These are phyloP conservation scores for Eledona agricola DNA, from an alignment of 2,888 invertebrate species.

Conservation along the genomic window DNA sequence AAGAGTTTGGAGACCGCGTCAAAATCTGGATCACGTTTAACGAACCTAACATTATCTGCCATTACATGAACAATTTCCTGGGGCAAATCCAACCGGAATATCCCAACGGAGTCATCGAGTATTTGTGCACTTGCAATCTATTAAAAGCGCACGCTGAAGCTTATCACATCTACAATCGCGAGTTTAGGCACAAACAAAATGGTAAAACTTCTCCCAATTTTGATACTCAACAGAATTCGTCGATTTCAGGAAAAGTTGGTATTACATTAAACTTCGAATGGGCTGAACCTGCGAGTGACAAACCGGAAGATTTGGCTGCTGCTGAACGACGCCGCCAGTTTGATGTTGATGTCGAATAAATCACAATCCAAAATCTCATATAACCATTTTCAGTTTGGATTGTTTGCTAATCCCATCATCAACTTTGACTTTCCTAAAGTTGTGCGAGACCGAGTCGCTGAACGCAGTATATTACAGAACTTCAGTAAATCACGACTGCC, in stretches of 20 bases:
- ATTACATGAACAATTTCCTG: constrained; percentile 20
- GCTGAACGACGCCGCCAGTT: constrained; percentile 60
- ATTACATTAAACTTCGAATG: constrained; percentile 65
- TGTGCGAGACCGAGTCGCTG: constrained; percentile 63
- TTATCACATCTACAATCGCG: constrained; percentile 69
- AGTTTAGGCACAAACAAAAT: constrained; percentile 59
- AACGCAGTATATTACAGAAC: constrained; percentile 63
- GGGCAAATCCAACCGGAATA: constrained; percentile 59
- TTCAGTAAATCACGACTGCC: constrained; percentile 65
- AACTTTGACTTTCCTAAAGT: constrained; percentile 65
- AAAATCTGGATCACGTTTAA: constrained; percentile 66
- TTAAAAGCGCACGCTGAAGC: constrained; percentile 72
- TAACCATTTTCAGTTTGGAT: constrained; percentile 46
- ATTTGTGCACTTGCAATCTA: constrained; percentile 71
- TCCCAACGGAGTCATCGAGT: constrained; percentile 66
- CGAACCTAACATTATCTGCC: constrained; percentile 59
- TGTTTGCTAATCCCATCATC: constrained; percentile 62
- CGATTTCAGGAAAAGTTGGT: constrained; percentile 67
- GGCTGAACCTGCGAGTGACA: constrained; percentile 63
- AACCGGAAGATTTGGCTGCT: constrained; percentile 62
- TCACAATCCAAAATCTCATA: too few relatives aligned
- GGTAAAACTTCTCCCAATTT: constrained; percentile 34
- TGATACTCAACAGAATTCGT: too few relatives aligned
- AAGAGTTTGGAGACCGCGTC: constrained; percentile 51
- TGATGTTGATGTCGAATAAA: constrained; percentile 20